phyloP scores from a whole-genome alignment of 2,113 vertebrate species.

The Prolemur simus region DNA sequence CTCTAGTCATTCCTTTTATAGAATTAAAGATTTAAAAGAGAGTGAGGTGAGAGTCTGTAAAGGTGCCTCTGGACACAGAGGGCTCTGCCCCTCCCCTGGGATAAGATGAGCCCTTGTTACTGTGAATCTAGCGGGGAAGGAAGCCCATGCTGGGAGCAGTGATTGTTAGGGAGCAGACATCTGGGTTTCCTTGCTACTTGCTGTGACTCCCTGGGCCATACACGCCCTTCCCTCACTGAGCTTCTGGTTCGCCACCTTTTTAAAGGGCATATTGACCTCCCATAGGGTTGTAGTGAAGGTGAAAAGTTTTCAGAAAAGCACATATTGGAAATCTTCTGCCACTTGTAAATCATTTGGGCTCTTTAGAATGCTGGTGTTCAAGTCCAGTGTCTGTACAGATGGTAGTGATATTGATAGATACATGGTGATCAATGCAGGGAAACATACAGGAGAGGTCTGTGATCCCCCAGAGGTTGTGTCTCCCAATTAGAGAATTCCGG shows the following conservation, averaged over 20 bases:
- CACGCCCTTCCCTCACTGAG: not conserved
- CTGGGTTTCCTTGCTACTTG: not conserved
- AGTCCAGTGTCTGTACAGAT: fast-evolving
- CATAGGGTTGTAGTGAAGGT: not conserved
- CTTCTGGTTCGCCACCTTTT: not conserved
- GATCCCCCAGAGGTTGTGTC: not conserved
- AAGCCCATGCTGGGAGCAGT: not conserved
- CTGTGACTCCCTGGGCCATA: not conserved
- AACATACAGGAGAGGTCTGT: not conserved
- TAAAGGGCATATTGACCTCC: fast-evolving
- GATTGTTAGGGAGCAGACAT: not conserved
- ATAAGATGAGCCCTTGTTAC: not conserved
- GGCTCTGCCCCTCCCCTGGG: not conserved
- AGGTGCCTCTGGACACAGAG: not conserved
- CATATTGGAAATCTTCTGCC: not conserved
- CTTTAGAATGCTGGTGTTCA: not conserved
- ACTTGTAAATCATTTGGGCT: not conserved
- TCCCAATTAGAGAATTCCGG: not conserved
- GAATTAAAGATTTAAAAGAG: not conserved
- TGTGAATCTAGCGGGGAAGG: not conserved
- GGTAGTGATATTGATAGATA: not conserved
- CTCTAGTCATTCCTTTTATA: not conserved
- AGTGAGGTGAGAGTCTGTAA: not conserved
- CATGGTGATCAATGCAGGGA: not conserved
- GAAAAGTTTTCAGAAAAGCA: not conserved